A percentile compares a stretch with the other conserved stretches of the same genome.
Evolutionary conservation across 2,113 vertebrate species (phyloP).

Genomic region (Pitta sordida): DNA sequence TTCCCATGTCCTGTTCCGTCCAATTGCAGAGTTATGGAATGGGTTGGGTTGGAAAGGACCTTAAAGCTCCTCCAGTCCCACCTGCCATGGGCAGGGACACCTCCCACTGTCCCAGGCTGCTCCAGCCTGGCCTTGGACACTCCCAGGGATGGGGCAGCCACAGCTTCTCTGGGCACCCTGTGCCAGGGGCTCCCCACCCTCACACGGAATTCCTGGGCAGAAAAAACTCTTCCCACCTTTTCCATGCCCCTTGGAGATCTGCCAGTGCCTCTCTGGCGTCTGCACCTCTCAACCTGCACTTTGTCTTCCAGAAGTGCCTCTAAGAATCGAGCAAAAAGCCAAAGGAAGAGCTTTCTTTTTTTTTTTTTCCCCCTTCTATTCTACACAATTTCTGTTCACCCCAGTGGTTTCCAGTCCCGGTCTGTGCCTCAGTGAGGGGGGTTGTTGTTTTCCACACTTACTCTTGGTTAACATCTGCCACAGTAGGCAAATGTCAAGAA

Average conservation of each 20-base stretch:
- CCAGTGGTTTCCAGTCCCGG: neutral
- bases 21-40: fast-evolving
- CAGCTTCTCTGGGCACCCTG: neutral
- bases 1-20: neutral
- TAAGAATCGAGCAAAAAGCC: neutral
- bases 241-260: fast-evolving
- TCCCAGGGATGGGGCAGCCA: neutral
- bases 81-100: neutral
- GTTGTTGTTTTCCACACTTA: neutral
- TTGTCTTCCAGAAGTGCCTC: neutral
- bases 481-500: neutral
- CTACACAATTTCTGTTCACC: neutral
- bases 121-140: neutral
- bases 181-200: neutral
- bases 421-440: neutral
- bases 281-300: neutral
- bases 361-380: neutral
- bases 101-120: neutral
- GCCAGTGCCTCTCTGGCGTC: neutral
- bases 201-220: neutral
- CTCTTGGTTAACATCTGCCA: neutral
- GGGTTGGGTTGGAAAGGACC: neutral
- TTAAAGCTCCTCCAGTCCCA: fast-evolving
- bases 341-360: neutral
- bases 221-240: neutral